These are phyloP conservation scores for Drosophila grimshawi DNA, from an alignment of 1,140 invertebrate species.

Conservation along the genomic window DNA sequence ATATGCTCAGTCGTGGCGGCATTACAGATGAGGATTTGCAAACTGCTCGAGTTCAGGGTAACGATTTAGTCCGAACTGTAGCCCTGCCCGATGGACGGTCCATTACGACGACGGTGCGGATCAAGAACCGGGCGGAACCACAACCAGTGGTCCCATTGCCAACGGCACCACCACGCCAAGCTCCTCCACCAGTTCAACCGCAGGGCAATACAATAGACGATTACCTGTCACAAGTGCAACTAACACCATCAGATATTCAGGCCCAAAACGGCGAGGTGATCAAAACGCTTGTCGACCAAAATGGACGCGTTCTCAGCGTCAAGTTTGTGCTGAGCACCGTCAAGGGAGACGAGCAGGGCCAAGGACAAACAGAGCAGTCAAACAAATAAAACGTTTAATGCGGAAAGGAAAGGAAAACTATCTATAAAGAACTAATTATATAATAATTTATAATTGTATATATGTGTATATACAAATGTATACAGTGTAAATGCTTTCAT, in stretches of 20 bases:
- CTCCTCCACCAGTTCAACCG: background rate
- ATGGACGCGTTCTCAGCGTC: conserved; percentile 64
- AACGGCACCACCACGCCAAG: background rate
- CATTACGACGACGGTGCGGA: conserved; percentile 32
- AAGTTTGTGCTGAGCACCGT: conserved; percentile 64
- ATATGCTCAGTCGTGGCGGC: conserved; percentile 40
- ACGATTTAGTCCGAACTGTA: conserved; percentile 28
- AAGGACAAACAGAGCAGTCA: conserved; percentile 14
- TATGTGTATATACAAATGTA: conserved; percentile 3
- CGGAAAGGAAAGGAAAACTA: background rate
- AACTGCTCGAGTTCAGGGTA: conserved; percentile 10
- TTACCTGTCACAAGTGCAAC: conserved; percentile 51
- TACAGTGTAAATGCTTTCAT: background rate
- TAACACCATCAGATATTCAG: conserved; percentile 53
- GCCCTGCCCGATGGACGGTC: conserved; percentile 39
- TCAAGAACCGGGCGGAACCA: background rate
- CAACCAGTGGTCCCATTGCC: background rate
- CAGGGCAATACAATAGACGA: conserved; percentile 53
- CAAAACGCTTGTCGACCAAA: conserved; percentile 67
- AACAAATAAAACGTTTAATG: conserved; percentile 42
- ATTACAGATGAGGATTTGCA: conserved; percentile 53
- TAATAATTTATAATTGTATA: background rate
- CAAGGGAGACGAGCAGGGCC: conserved; percentile 26
- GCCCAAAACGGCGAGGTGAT: conserved; percentile 57
- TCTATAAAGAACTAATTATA: conserved; percentile 6